Percentiles rank a stretch among this genome's conserved stretches.
Conservation (phyloP, 2,797 vertebrate species). For the Rhabdomys pumilio region DNA sequence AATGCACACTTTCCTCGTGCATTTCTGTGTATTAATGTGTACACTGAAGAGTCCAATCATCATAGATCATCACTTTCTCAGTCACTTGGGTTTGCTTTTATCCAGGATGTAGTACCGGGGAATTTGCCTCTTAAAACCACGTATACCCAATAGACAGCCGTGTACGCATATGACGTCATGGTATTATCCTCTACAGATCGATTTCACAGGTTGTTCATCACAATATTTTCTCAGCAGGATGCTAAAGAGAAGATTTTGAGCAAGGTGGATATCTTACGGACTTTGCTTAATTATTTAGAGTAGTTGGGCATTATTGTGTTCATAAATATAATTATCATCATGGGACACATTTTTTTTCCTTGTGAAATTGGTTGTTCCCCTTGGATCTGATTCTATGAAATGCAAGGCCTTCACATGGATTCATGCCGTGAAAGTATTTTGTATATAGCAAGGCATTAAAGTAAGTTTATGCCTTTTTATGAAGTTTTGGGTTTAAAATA, state of each 20-base stretch:
- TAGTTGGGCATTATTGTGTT: neutral
- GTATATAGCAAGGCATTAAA: neutral
- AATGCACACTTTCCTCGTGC: constrained; percentile 7
- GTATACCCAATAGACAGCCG: neutral
- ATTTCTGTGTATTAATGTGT: constrained; percentile 2
- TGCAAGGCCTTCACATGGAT: neutral
- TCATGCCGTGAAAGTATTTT: constrained; percentile 10
- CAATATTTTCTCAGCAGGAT: neutral
- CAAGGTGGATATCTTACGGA: neutral
- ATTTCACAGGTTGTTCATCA: constrained; percentile 46
- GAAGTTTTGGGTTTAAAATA: constrained; percentile 29
- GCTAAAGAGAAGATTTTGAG: neutral
- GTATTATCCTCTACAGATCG: neutral
- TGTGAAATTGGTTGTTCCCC: constrained; percentile 18
- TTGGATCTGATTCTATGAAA: neutral
- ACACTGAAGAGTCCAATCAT: constrained; percentile 42
- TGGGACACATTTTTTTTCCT: neutral
- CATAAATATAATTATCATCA: constrained; percentile 31
- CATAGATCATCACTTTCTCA: constrained; percentile 18
- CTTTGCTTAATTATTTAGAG: constrained; percentile 50
- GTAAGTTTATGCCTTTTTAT: constrained; percentile 1
- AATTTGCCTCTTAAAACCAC: constrained; percentile 45
- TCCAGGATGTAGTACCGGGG: constrained; percentile 9
- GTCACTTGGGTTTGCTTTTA: constrained; percentile 20
- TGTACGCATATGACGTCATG: neutral